Conservation (phyloP, 2,113 vertebrate species). For the Proteles cristata region DNA sequence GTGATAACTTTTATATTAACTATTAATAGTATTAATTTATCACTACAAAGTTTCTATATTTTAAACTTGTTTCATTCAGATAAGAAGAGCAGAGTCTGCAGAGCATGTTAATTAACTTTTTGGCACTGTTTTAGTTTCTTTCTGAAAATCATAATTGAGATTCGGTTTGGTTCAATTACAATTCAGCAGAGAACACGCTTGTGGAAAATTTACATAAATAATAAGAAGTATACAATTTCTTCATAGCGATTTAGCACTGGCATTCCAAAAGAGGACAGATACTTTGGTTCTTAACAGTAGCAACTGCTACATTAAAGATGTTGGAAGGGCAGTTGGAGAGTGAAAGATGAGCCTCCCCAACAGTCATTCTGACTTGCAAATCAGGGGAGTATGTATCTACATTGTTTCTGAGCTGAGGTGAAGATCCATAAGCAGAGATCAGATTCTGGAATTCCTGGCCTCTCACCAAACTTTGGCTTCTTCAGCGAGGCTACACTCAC, state of each 20-base stretch:
- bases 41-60: background rate
- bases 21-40: background rate
- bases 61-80: conserved; percentile 23
- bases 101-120: background rate
- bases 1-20: background rate
- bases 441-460: conserved; percentile 95
- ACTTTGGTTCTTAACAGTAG: background rate
- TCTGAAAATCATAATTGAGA: background rate
- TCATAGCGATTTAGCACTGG: background rate
- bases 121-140: background rate
- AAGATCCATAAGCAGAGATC: conserved; percentile 94
- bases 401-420: conserved; percentile 89
- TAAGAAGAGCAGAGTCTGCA: background rate
- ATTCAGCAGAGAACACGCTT: background rate
- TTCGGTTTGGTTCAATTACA: background rate
- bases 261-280: background rate
- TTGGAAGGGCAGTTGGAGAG: background rate
- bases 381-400: conserved; percentile 91
- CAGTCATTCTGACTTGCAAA: background rate
- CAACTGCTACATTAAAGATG: background rate
- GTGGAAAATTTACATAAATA: background rate
- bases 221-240: background rate
- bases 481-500: conserved; percentile 89
- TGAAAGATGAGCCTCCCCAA: background rate
- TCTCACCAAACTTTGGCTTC: conserved; percentile 98